Base-by-base conservation (phyloP, 2,797 vertebrate species). In the Pagetopsis macropterus region DNA sequence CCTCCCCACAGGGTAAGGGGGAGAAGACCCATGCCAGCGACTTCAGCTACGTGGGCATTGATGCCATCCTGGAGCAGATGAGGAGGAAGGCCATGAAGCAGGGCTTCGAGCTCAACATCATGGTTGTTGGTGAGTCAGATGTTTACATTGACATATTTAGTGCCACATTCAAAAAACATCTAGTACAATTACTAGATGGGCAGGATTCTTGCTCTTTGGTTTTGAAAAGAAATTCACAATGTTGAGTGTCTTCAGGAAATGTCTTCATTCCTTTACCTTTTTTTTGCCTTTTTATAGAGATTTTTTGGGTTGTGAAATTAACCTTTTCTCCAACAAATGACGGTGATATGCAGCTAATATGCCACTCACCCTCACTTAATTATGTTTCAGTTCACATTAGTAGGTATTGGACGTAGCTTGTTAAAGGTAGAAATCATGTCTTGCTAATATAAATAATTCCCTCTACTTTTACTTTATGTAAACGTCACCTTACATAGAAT, bases 41-140 rank as follows among this genome's bases (percentile, higher is more conserved):
- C 87, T 99, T 98, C 1, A 96, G 96, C 91, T 99, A 99, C 0
- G 97, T 98, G 91, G 97, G 97, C 62, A 98, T 99, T 0, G 97
- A 99, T 0, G 96, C 97, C 88, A 98, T 98, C 91, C 93, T 98
- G 87, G 98, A 98, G 87, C 96, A 98, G 93, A 98, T 99, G 97
- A 96, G 97, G 85, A 93, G 97, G 86, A 99, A 99, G 92, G 98
- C 98, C 81, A 99, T 99, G 98, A 99, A 99, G 84, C 96, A 98
- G 88, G 98, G 98, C 13, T 99, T 99, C 0, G 97, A 99, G 90
- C 95, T 99, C 89, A 99, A 99, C 93, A 97, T 99, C 92, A 99
- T 99, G 98, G 97, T 99, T 1, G 98, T 99, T 5, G 98, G 98
- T 99, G 88, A 96, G 97, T 94, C 94, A 94, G 93, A 94, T 13